Evolutionary conservation across 2,113 vertebrate species (phyloP).

Genomic region (Ciconia stormi): DNA sequence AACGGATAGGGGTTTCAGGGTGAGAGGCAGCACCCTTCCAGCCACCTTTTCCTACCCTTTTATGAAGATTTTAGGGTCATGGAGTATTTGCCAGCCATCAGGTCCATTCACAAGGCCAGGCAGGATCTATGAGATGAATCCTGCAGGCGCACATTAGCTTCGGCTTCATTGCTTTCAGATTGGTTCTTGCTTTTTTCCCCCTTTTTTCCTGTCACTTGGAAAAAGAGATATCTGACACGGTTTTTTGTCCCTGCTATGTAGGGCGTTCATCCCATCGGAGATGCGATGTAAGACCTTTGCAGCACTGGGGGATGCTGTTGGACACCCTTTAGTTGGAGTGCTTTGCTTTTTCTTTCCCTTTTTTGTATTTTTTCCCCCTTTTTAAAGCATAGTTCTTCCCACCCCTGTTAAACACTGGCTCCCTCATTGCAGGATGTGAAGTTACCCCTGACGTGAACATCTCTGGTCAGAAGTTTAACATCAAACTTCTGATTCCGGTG

Average conservation of each 20-base stretch:
- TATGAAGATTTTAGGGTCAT: fast-evolving
- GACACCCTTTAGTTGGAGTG: neutral
- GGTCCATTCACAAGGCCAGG: neutral
- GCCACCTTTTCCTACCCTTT: neutral
- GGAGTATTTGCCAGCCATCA: neutral
- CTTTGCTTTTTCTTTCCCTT: neutral
- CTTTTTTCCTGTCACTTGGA: neutral
- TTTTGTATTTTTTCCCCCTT: fast-evolving
- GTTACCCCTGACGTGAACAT: constrained; percentile 99
- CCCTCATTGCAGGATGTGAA: constrained; percentile 86
- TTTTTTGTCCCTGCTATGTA: neutral
- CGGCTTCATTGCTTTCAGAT: neutral
- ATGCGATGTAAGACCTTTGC: neutral
- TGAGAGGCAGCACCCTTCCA: neutral
- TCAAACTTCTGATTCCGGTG: constrained; percentile 96
- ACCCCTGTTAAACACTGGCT: neutral
- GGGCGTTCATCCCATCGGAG: neutral
- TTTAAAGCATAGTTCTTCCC: neutral
- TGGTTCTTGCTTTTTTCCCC: neutral
- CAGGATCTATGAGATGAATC: neutral
- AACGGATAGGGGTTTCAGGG: neutral
- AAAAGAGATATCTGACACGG: neutral
- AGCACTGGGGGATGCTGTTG: neutral
- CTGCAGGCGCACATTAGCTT: fast-evolving
- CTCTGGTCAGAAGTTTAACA: constrained; percentile 98